Evolutionary conservation across 2,888 invertebrate genomes (phyloP).

Genomic region (Tinea pellionella): DNA sequence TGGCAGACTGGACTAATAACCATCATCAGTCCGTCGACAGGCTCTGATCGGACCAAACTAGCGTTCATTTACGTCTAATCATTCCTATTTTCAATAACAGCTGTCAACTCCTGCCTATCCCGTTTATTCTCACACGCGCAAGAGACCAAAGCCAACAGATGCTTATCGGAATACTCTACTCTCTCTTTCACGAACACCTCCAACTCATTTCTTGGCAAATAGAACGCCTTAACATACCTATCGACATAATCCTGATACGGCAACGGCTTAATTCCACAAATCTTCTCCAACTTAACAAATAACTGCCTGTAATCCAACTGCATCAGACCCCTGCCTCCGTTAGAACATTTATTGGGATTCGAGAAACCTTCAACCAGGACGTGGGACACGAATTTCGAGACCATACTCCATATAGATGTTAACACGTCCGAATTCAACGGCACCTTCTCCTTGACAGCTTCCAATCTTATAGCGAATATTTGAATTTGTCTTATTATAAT

Average conservation of each 20-base stretch:
- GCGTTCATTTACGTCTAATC: no score
- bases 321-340: constrained; percentile 97
- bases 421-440: constrained; percentile 77
- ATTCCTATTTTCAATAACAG: constrained; percentile 75
- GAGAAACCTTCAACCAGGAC: constrained; percentile 94
- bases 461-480: constrained; percentile 81
- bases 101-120: constrained; percentile 81
- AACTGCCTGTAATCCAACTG: constrained; percentile 97
- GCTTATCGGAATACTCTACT: constrained; percentile 89
- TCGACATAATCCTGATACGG: constrained; percentile 93
- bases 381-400: constrained; percentile 86
- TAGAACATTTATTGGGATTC: constrained; percentile 92
- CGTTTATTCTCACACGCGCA: constrained; percentile 92
- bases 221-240: constrained; percentile 95
- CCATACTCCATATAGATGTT: constrained; percentile 86
- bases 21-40: no score
- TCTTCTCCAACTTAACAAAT: constrained; percentile 88
- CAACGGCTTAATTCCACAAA: constrained; percentile 84
- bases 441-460: constrained; percentile 76
- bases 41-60: no score
- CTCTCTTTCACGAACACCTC: constrained; percentile 91
- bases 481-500: constrained; percentile 79
- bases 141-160: constrained; percentile 84
- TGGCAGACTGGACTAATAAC: no score
- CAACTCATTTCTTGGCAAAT: constrained; percentile 87